phyloP scores from a whole-genome alignment of 2,797 vertebrate genomes.

The Notolepis coatsorum region DNA sequence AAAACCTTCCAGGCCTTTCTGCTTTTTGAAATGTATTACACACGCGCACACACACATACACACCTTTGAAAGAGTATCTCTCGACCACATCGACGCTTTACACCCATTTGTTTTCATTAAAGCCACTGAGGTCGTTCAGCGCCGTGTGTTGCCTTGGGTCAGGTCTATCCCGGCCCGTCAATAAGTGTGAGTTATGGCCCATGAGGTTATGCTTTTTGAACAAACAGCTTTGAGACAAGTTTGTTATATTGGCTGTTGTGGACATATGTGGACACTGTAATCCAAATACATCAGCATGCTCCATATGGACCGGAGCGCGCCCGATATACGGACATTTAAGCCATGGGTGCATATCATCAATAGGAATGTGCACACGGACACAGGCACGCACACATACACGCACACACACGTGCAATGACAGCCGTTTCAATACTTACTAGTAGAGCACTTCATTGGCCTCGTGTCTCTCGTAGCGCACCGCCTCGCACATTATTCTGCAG shows the following conservation, averaged over 20 bases:
- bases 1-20: not conserved
- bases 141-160: not conserved
- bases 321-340: no score
- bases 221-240: no score
- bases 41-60: not conserved
- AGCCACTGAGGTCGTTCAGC: not conserved
- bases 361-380: not conserved
- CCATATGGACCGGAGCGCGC: no score
- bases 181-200: not conserved
- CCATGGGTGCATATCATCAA: constrained; percentile 11
- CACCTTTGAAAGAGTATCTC: not conserved
- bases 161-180: not conserved
- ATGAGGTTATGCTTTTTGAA: no score
- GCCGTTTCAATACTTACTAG: constrained; percentile 88
- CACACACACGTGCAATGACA: not conserved
- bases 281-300: not conserved
- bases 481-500: constrained; percentile 97
- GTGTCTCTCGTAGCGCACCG: constrained; percentile 95
- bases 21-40: not conserved
- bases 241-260: no score
- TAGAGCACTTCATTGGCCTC: constrained; percentile 99
- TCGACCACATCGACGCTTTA: not conserved
- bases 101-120: constrained; percentile 8
- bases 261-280: no score
- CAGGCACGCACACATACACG: not conserved